These are phyloP conservation scores for Tricholaema leucomelas DNA, from an alignment of 2,113 vertebrate species.

Conservation along the genomic window DNA sequence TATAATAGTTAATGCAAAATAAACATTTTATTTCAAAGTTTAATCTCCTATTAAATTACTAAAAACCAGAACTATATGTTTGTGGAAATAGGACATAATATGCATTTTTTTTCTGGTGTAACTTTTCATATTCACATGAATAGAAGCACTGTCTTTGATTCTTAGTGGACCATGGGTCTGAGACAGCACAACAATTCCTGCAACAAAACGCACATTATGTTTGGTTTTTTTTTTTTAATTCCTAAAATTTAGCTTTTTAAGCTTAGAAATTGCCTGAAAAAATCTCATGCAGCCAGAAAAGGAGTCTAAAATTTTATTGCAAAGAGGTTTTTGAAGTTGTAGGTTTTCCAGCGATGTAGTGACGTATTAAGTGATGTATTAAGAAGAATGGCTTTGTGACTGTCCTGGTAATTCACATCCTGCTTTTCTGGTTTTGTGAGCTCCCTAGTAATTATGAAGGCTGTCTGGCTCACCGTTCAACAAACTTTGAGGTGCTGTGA, in stretches of 20 bases:
- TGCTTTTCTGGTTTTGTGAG: not conserved
- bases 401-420: not conserved
- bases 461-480: constrained; percentile 9
- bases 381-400: not conserved
- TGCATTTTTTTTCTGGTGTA: not conserved
- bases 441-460: constrained; percentile 1
- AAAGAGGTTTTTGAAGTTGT: not conserved
- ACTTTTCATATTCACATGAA: not conserved
- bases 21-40: not conserved
- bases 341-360: no score
- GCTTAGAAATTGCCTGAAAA: not conserved
- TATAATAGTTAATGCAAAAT: not conserved
- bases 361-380: not conserved
- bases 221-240: not conserved
- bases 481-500: not conserved
- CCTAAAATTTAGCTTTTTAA: not conserved
- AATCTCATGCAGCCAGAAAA: not conserved
- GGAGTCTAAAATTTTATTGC: not conserved
- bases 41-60: not conserved
- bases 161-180: not conserved
- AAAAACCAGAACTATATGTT: not conserved
- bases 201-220: not conserved
- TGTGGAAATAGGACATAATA: not conserved
- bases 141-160: not conserved
- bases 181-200: not conserved